Conservation (phyloP, 2,888 invertebrate genomes). For the Thecocarcelia acutangulata region DNA sequence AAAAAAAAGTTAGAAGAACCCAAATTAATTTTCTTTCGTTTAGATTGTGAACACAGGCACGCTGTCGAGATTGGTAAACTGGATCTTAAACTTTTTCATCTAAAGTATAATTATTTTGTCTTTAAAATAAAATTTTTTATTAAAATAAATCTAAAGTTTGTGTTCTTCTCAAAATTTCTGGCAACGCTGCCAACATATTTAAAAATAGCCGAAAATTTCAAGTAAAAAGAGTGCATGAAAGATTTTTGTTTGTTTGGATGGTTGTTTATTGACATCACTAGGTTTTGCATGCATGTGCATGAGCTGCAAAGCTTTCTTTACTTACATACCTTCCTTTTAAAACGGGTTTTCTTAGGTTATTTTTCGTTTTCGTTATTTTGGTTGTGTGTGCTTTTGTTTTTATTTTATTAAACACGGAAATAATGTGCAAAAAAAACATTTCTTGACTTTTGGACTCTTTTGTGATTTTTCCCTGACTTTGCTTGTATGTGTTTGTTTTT, state of each 20-base stretch:
- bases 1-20: too few species aligned
- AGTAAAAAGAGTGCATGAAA: slow-evolving; percentile 25
- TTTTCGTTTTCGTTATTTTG: slow-evolving; percentile 25
- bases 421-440: slow-evolving; percentile 61
- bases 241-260: slow-evolving; percentile 11
- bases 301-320: slow-evolving; percentile 53
- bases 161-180: too few species aligned
- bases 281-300: slow-evolving; percentile 43
- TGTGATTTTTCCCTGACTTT: slow-evolving; percentile 61
- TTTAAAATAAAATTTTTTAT: too few species aligned
- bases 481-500: slow-evolving; percentile 41
- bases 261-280: slow-evolving; percentile 19
- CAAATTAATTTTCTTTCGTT: too few species aligned
- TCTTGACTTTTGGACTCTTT: slow-evolving; percentile 64
- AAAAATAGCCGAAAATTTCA: background rate
- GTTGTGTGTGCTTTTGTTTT: slow-evolving; percentile 16
- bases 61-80: too few species aligned
- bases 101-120: too few species aligned
- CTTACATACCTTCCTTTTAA: slow-evolving; percentile 37
- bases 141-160: too few species aligned
- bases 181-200: too few species aligned
- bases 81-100: too few species aligned
- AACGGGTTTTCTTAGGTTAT: slow-evolving; percentile 48
- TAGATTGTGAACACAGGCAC: too few species aligned
- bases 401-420: slow-evolving; percentile 62